Conservation (phyloP, 2,113 vertebrate genomes). For the Noturus placidus region DNA sequence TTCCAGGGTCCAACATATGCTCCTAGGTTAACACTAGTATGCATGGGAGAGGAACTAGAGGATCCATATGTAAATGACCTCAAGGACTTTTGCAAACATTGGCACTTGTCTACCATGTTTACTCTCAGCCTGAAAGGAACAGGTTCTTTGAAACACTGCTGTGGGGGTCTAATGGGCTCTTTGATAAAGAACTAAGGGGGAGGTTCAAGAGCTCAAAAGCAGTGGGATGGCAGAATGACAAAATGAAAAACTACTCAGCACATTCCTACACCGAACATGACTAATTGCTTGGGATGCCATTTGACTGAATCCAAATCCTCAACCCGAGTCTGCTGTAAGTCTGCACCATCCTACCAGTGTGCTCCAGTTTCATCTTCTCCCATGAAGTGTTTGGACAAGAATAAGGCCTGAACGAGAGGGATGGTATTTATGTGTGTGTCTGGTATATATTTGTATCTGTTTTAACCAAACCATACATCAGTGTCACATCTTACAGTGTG, state of each 20-base stretch:
- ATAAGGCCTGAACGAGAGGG: background rate
- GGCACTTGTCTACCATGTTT: constrained; percentile 41
- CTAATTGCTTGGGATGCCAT: background rate
- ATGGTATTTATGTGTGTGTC: constrained; percentile 18
- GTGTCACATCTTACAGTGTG: constrained; percentile 1
- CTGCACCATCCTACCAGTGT: constrained; percentile 40
- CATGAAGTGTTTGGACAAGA: constrained; percentile 21
- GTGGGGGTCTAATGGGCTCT: background rate
- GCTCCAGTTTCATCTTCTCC: constrained; percentile 25
- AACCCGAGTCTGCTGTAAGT: background rate
- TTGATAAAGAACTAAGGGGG: background rate
- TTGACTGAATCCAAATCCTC: constrained; percentile 11
- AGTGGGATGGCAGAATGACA: background rate
- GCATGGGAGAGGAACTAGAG: background rate
- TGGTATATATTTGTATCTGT: constrained; percentile 21
- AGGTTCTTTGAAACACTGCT: background rate
- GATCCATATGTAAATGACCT: constrained; percentile 6
- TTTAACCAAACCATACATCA: constrained; percentile 23
- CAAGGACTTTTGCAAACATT: constrained; percentile 25
- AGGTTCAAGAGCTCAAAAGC: background rate
- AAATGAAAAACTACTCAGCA: background rate
- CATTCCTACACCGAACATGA: background rate
- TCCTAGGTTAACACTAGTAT: background rate
- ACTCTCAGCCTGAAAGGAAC: constrained; percentile 10
- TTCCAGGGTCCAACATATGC: background rate